phyloP scores from a whole-genome alignment of 2,797 vertebrate species.

The Xerus rutilus region DNA sequence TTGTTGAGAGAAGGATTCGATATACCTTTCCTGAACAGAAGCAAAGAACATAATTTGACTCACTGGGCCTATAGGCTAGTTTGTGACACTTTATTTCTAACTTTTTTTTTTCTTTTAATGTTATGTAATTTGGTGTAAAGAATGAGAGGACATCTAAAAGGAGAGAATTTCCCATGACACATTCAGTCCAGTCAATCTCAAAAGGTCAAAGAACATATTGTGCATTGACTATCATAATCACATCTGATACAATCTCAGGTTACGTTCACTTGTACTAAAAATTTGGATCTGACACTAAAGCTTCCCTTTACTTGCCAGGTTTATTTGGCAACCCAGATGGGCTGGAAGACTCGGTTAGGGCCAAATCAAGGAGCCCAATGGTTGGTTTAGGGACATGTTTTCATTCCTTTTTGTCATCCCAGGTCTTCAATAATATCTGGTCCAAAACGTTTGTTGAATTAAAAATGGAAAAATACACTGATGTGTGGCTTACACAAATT shows the following conservation, averaged over 20 bases:
- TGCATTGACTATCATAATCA: background rate
- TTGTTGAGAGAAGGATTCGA: background rate
- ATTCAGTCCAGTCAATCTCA: slow-evolving; percentile 34
- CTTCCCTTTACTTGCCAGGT: background rate
- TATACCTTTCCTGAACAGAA: background rate
- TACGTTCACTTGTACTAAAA: background rate
- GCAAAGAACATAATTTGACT: background rate
- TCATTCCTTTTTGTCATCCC: slow-evolving; percentile 5
- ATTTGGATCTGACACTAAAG: background rate
- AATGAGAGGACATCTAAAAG: background rate
- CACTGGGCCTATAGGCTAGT: background rate
- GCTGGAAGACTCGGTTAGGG: background rate
- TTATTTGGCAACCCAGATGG: background rate
- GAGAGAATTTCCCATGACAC: slow-evolving; percentile 47
- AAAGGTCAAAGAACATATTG: slow-evolving; percentile 47
- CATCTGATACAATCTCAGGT: slow-evolving; percentile 50
- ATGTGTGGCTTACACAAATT: background rate
- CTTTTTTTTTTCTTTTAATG: background rate
- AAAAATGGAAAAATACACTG: background rate
- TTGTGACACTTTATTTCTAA: background rate
- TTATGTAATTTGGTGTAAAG: slow-evolving; percentile 8
- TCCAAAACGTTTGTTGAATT: background rate
- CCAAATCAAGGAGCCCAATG: background rate
- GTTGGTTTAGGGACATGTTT: background rate
- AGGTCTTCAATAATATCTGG: background rate